Evolutionary conservation across 2,888 invertebrate genomes (phyloP).

Genomic region (Clusia tigrina): DNA sequence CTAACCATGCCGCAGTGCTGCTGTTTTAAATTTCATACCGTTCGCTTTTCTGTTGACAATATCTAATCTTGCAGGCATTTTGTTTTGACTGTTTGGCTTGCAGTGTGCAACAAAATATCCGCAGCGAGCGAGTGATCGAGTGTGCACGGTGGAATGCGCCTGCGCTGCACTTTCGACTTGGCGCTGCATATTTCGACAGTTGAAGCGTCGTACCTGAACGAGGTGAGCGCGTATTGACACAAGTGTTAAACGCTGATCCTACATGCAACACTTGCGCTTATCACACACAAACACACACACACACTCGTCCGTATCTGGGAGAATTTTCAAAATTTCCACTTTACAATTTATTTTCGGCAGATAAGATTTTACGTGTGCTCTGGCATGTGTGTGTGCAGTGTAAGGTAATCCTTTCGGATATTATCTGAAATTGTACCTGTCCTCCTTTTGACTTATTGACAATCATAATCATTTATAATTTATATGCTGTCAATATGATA

Average conservation of each 20-base stretch:
- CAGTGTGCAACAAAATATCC: constrained; percentile 2
- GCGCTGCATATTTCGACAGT: constrained; percentile 9
- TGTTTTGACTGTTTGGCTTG: constrained; percentile 18
- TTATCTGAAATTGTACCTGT: not conserved
- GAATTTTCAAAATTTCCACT: too few species aligned
- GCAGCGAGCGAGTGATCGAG: not conserved
- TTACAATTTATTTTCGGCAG: too few species aligned
- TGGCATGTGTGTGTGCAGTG: not conserved
- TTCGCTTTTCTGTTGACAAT: not conserved
- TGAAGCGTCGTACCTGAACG: not conserved
- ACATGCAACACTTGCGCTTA: constrained; percentile 3
- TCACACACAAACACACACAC: constrained; percentile 2
- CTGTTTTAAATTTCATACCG: not conserved
- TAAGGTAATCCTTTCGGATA: not conserved
- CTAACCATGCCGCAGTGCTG: not conserved
- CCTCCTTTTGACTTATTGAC: too few species aligned
- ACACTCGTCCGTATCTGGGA: not conserved
- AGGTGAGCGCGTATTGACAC: constrained; percentile 25
- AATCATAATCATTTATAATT: too few species aligned
- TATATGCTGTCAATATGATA: too few species aligned
- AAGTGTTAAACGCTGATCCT: constrained; percentile 19
- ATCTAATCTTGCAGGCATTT: constrained; percentile 15
- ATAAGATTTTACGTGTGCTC: not conserved
- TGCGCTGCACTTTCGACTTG: constrained; percentile 17
- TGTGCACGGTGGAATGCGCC: constrained; percentile 12